Percentiles rank a stretch among this genome's conserved stretches.
Evolutionary conservation across 2,113 vertebrate species (phyloP).

Genomic region (Ciconia boyciana): DNA sequence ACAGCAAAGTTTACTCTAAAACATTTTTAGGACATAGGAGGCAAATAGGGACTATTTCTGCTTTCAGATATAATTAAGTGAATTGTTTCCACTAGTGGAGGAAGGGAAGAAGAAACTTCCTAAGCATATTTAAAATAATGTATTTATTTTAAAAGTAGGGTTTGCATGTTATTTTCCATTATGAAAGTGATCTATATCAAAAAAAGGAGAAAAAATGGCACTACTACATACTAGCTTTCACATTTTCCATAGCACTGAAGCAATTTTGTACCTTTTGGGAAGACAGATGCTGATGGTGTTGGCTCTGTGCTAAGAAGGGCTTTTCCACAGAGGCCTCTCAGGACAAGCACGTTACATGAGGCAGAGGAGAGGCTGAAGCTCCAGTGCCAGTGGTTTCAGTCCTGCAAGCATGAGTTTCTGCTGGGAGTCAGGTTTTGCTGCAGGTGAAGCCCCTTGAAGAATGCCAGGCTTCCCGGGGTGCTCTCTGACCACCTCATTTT

Average conservation of each 20-base stretch:
- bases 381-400: too few relatives aligned
- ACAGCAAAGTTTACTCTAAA: neutral
- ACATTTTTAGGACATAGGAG: neutral
- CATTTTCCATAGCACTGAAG: neutral
- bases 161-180: neutral
- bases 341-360: accelerated
- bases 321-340: neutral
- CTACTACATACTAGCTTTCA: neutral
- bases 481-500: neutral
- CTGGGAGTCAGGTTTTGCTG: neutral
- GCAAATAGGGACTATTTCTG: neutral
- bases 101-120: neutral
- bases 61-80: neutral
- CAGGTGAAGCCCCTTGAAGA: neutral
- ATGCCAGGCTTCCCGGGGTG: neutral
- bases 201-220: neutral
- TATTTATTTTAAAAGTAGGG: neutral
- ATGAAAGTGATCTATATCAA: neutral
- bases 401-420: neutral
- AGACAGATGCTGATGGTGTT: neutral
- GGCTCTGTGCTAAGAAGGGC: accelerated
- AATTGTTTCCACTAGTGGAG: neutral
- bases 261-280: neutral
- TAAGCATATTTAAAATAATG: neutral
- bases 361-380: neutral